phyloP scores from a whole-genome alignment of 2,113 vertebrate genomes.

The Rhinopomastus cyanomelas region DNA sequence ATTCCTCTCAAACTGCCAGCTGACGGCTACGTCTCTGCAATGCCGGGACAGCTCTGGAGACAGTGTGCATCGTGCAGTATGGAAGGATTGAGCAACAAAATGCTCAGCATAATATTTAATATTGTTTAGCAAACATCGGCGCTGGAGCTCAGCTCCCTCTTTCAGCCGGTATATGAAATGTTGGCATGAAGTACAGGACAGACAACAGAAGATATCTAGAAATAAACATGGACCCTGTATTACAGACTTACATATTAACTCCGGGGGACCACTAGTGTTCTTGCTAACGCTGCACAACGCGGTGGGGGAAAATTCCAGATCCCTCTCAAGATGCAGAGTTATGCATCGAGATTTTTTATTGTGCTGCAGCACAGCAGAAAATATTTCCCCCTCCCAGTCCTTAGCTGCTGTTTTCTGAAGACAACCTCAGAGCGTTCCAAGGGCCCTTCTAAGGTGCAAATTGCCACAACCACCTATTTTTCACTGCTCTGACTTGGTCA shows the following conservation, averaged over 20 bases:
- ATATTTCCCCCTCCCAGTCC: background rate
- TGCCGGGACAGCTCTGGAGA: background rate
- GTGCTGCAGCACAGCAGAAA: background rate
- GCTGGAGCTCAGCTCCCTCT: background rate
- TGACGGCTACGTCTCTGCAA: background rate
- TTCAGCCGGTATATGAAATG: conserved; percentile 42
- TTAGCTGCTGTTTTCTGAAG: background rate
- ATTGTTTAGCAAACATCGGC: conserved; percentile 34
- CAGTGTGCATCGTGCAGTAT: fast-evolving
- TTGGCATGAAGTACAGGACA: conserved; percentile 57
- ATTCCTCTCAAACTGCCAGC: background rate
- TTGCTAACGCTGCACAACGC: conserved; percentile 64
- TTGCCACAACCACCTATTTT: background rate
- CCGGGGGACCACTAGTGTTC: background rate
- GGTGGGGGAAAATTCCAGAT: conserved; percentile 49
- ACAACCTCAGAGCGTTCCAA: background rate
- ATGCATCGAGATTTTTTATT: background rate
- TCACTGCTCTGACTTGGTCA: background rate
- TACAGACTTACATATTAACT: conserved; percentile 66
- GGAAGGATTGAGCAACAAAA: background rate
- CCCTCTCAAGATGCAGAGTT: background rate
- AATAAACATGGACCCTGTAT: conserved; percentile 74
- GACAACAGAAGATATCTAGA: conserved; percentile 71
- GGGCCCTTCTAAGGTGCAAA: background rate
- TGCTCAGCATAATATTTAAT: conserved; percentile 33